Evolutionary conservation across 2,797 vertebrate species (phyloP).

Genomic region (Bradypus variegatus): DNA sequence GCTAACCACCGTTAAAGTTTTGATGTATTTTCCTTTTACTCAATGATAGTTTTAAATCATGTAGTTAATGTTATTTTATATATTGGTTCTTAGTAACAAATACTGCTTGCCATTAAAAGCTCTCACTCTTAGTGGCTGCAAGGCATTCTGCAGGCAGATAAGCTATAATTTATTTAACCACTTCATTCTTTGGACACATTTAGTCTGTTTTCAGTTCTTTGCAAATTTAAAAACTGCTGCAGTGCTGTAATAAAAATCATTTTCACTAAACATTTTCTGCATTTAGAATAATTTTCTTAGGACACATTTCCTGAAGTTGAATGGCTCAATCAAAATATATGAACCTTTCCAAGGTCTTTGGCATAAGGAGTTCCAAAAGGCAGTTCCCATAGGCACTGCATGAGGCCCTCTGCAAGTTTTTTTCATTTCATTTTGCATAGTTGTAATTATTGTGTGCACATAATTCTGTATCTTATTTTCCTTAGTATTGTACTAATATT

Average conservation of each 20-base stretch:
- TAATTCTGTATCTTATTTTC: conserved; percentile 28
- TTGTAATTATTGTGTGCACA: background rate
- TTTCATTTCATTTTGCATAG: conserved; percentile 14
- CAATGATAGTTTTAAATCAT: background rate
- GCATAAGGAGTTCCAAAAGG: conserved; percentile 40
- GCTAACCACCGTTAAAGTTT: background rate
- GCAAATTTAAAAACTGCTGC: background rate
- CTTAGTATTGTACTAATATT: background rate
- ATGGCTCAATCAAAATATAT: background rate
- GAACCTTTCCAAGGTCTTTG: conserved; percentile 7
- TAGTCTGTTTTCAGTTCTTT: background rate
- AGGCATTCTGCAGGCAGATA: conserved; percentile 4
- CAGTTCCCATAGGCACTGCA: background rate
- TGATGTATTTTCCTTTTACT: background rate
- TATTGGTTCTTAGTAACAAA: background rate
- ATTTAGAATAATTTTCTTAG: conserved; percentile 13
- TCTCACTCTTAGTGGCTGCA: background rate
- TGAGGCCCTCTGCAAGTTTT: background rate
- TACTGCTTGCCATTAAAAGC: background rate
- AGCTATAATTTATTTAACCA: background rate
- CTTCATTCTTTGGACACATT: background rate
- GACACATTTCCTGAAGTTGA: background rate
- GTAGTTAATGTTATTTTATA: background rate
- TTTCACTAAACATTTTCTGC: background rate
- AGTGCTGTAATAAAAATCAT: background rate